phyloP scores from a whole-genome alignment of 2,797 vertebrate species.

The Chelon labrosus region DNA sequence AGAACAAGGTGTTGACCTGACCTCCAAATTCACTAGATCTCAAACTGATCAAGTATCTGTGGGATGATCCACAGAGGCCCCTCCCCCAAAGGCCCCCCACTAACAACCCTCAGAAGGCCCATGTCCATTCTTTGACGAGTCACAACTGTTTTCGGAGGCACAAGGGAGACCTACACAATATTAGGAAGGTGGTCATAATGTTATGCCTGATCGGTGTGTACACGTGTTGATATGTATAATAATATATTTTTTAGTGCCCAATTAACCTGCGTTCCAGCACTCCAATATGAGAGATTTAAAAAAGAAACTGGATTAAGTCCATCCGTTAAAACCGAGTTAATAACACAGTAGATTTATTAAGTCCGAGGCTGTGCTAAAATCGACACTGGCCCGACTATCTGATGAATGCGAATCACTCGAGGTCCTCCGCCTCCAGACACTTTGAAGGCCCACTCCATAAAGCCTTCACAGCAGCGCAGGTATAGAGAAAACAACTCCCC shows the following conservation, averaged over 20 bases:
- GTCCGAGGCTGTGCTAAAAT: slow-evolving; percentile 30
- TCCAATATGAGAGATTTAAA: neutral
- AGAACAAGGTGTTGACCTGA: no score
- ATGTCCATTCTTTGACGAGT: no score
- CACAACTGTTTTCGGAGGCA: no score
- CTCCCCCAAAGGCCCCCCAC: no score
- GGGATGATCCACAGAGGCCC: no score
- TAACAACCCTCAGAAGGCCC: no score
- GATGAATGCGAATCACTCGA: slow-evolving; percentile 66
- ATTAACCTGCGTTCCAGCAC: neutral
- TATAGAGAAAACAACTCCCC: slow-evolving; percentile 60
- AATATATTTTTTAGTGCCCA: neutral
- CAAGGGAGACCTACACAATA: no score
- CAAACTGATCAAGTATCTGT: no score
- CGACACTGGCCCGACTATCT: slow-evolving; percentile 27
- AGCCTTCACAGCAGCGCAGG: slow-evolving; percentile 43
- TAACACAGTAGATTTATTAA: slow-evolving; percentile 17
- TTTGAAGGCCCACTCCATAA: slow-evolving; percentile 49
- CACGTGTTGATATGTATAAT: no score
- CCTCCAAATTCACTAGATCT: no score
- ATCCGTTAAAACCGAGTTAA: slow-evolving; percentile 28
- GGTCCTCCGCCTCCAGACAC: slow-evolving; percentile 42
- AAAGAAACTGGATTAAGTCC: neutral
- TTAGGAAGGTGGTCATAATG: no score
- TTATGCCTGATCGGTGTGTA: no score